These are phyloP conservation scores for Agapostemon virescens DNA, from an alignment of 2,888 invertebrate species.

Conservation along the genomic window DNA sequence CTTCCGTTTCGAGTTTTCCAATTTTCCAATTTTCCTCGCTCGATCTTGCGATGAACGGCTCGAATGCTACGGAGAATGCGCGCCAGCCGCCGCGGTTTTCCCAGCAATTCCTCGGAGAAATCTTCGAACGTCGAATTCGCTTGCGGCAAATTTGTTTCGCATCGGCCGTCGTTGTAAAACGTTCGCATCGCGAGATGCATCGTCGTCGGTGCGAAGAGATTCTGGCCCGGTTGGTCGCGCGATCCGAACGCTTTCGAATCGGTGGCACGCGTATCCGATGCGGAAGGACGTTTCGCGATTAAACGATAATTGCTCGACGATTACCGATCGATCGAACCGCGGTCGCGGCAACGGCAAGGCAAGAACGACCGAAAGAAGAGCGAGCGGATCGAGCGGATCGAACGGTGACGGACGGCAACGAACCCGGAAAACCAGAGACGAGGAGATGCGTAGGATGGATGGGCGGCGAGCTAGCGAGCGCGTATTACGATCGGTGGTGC, in stretches of 20 bases:
- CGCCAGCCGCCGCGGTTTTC: constrained; percentile 59
- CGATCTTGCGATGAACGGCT: constrained; percentile 72
- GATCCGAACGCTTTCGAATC: too few species aligned
- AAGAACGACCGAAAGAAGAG: not conserved
- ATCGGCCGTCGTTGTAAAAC: constrained; percentile 70
- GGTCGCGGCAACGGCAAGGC: constrained; percentile 6
- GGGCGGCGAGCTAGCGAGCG: constrained; percentile 21
- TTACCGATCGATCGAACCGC: not conserved
- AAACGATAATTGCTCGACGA: constrained; percentile 25
- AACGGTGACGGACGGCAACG: not conserved
- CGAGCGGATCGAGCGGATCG: too few species aligned
- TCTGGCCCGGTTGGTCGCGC: too few species aligned
- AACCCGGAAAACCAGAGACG: constrained; percentile 18
- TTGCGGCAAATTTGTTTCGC: constrained; percentile 74
- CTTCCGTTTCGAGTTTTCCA: constrained; percentile 69
- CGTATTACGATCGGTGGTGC: constrained; percentile 34
- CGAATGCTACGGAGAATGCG: constrained; percentile 55
- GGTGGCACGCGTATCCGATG: too few species aligned
- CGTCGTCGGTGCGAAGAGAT: constrained; percentile 47
- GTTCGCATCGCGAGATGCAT: constrained; percentile 68
- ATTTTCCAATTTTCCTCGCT: constrained; percentile 49
- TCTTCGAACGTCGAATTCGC: constrained; percentile 73
- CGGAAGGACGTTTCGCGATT: not conserved
- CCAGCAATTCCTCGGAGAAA: constrained; percentile 78
- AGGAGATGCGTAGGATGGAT: constrained; percentile 5